Conservation (phyloP, 2,888 invertebrate genomes). For the Cataglyphis altisquamis region DNA sequence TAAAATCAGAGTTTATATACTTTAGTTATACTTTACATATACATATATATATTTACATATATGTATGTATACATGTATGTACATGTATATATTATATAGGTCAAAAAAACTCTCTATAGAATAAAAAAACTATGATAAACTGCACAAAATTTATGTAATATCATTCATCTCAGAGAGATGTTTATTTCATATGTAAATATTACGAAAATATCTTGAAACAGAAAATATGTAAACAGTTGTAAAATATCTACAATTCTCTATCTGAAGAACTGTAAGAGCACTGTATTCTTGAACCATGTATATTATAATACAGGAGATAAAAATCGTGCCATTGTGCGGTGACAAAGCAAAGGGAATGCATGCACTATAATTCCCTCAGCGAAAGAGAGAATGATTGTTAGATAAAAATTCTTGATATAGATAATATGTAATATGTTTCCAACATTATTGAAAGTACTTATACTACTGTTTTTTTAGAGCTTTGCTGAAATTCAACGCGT, state of each 20-base stretch:
- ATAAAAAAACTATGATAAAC: slow-evolving; percentile 78
- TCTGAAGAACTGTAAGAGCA: slow-evolving; percentile 74
- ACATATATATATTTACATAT: slow-evolving; percentile 68
- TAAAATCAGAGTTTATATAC: slow-evolving; percentile 84
- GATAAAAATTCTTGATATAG: slow-evolving; percentile 80
- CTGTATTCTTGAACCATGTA: slow-evolving; percentile 76
- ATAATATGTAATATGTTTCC: slow-evolving; percentile 83
- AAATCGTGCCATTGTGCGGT: slow-evolving; percentile 84
- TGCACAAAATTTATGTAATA: slow-evolving; percentile 82
- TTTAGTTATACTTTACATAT: slow-evolving; percentile 83
- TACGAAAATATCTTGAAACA: slow-evolving; percentile 69
- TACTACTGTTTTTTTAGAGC: slow-evolving; percentile 84
- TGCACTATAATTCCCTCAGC: slow-evolving; percentile 81
- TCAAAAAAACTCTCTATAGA: slow-evolving; percentile 71
- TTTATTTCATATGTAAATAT: slow-evolving; percentile 79
- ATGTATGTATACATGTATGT: slow-evolving; percentile 4
- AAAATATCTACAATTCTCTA: slow-evolving; percentile 78
- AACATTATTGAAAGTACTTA: slow-evolving; percentile 86
- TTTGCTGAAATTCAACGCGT: slow-evolving; percentile 82
- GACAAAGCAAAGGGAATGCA: slow-evolving; percentile 80
- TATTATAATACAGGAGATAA: slow-evolving; percentile 74
- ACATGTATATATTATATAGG: slow-evolving; percentile 78
- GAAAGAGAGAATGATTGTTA: slow-evolving; percentile 82
- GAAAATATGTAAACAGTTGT: slow-evolving; percentile 74
- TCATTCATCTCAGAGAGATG: slow-evolving; percentile 71